Conservation (phyloP, 2,888 invertebrate species). For the Auanema freiburgensis region DNA sequence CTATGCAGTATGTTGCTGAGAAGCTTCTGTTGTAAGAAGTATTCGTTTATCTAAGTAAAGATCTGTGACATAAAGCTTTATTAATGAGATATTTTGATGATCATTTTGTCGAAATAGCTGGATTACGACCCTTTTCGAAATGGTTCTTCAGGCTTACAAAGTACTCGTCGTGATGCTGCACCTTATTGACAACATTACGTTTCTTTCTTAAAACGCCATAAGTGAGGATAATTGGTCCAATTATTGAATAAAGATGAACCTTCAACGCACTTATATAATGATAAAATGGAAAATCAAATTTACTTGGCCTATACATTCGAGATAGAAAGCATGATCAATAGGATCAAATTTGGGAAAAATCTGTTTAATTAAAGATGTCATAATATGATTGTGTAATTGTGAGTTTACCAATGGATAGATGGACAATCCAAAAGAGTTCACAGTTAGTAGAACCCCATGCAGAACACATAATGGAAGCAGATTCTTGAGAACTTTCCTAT, state of each 20-base stretch:
- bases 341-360: not conserved
- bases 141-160: not conserved
- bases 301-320: constrained; percentile 3
- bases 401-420: constrained; percentile 4
- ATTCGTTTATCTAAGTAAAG: constrained; percentile 2
- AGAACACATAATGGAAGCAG: constrained; percentile 14
- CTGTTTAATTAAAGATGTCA: not conserved
- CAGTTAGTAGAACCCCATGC: constrained; percentile 7
- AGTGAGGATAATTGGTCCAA: not conserved
- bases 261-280: not conserved
- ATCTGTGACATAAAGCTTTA: no score
- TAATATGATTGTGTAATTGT: not conserved
- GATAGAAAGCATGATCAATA: not conserved
- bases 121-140: not conserved
- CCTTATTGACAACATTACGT: not conserved
- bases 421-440: constrained; percentile 13
- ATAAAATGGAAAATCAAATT: not conserved
- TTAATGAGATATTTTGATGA: no score
- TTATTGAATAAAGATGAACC: constrained; percentile 15
- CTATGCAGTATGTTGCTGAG: constrained; percentile 51
- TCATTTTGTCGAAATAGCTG: no score
- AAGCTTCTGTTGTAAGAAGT: constrained; percentile 22
- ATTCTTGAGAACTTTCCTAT: constrained; percentile 3
- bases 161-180: not conserved
- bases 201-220: not conserved